Evolutionary conservation across 2,888 invertebrate genomes (phyloP).

Genomic region (Augochlorella aurata): DNA sequence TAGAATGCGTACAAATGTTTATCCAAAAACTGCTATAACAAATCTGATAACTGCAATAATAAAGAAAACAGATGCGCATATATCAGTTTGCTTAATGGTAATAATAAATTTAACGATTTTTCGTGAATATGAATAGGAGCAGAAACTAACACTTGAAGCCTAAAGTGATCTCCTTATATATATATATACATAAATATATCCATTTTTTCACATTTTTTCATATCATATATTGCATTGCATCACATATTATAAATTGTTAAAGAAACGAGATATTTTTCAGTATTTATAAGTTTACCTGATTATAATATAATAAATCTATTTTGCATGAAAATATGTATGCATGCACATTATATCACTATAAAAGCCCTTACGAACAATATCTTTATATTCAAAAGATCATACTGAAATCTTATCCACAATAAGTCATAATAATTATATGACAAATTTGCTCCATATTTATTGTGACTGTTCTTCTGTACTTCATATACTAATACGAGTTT

Average conservation of each 20-base stretch:
- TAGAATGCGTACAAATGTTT: conserved; percentile 71
- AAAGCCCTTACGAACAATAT: conserved; percentile 17
- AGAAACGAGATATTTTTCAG: conserved; percentile 37
- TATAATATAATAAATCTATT: conserved; percentile 53
- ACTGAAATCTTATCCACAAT: conserved; percentile 7
- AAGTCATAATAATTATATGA: conserved; percentile 22
- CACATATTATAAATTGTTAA: conserved; percentile 38
- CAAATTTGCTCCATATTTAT: conserved; percentile 14
- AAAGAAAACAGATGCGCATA: conserved; percentile 46
- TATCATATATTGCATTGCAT: conserved; percentile 40
- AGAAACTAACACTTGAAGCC: conserved; percentile 28
- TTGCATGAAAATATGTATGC: conserved; percentile 66
- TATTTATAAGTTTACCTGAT: conserved; percentile 45
- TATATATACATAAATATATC: conserved; percentile 41
- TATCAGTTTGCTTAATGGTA: conserved; percentile 44
- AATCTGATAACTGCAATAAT: conserved; percentile 65
- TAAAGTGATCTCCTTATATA: conserved; percentile 21
- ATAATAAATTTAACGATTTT: conserved; percentile 41
- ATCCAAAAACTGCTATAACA: conserved; percentile 67
- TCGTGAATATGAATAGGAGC: conserved; percentile 24
- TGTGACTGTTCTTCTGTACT: conserved; percentile 15
- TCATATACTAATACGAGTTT: conserved; percentile 15
- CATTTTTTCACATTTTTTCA: conserved; percentile 40
- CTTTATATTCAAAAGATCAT: conserved; percentile 13
- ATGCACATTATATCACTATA: conserved; percentile 62